These are phyloP conservation scores for Amazona vittata DNA, from an alignment of 2,113 vertebrate species.

Conservation along the genomic window DNA sequence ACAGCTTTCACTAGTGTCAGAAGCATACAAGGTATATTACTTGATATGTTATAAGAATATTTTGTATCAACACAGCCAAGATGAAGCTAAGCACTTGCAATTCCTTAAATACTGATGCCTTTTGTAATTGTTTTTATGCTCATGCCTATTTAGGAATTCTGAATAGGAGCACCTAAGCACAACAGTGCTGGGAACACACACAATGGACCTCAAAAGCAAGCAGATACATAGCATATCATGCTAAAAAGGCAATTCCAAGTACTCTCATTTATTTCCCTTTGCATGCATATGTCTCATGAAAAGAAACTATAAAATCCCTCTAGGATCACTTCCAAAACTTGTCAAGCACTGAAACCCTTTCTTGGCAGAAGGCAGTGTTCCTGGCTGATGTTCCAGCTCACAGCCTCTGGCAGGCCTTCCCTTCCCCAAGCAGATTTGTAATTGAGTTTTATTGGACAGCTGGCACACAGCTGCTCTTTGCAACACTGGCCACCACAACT, in stretches of 20 bases:
- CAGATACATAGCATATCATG: rapidly evolving
- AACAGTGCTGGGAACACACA: not conserved
- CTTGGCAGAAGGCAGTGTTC: not conserved
- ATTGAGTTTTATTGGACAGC: not conserved
- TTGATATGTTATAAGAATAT: not conserved
- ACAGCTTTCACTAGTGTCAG: not conserved
- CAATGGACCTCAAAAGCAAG: not conserved
- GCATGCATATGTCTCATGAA: not conserved
- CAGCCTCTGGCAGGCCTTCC: not conserved
- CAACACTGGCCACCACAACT: not conserved
- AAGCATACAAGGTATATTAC: not conserved
- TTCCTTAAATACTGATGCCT: not conserved
- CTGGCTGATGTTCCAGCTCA: not conserved
- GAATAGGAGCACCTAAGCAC: not conserved
- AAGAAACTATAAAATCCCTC: not conserved
- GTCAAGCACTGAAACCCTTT: not conserved
- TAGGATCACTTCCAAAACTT: not conserved
- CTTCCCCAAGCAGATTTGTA: not conserved
- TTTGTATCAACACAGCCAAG: not conserved
- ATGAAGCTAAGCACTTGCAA: not conserved
- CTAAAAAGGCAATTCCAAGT: not conserved
- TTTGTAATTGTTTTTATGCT: not conserved
- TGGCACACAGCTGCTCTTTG: conserved; percentile 5
- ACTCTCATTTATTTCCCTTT: not conserved
- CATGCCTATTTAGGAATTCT: not conserved